Evolutionary conservation across 2,113 vertebrate species (phyloP).

Genomic region (Callionymus lyra): DNA sequence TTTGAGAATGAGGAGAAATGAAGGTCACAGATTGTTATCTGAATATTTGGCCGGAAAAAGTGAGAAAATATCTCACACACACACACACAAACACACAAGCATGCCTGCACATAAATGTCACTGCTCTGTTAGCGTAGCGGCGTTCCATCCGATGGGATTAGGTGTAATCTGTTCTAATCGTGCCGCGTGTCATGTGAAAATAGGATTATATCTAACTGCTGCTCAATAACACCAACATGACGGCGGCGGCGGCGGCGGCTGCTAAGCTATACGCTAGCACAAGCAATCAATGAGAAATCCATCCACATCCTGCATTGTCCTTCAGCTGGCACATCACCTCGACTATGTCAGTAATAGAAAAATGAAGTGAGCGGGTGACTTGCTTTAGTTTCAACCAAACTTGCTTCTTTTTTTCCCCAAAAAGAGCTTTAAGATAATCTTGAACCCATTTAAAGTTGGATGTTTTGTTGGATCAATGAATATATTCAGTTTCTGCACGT

Average conservation of each 20-base stretch:
- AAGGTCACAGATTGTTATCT: slow-evolving; percentile 55
- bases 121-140: slow-evolving; percentile 32
- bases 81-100: slow-evolving; percentile 15
- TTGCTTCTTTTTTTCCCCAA: slow-evolving; percentile 21
- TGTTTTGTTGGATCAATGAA: slow-evolving; percentile 41
- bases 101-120: slow-evolving; percentile 39
- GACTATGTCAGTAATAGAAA: slow-evolving; percentile 36
- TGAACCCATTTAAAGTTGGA: slow-evolving; percentile 21
- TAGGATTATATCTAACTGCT: slow-evolving; percentile 64
- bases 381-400: slow-evolving; percentile 26
- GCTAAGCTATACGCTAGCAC: slow-evolving; percentile 45
- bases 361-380: slow-evolving; percentile 29
- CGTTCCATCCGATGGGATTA: slow-evolving; percentile 62
- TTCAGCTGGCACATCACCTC: slow-evolving; percentile 47
- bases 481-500: slow-evolving; percentile 55
- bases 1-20: slow-evolving; percentile 37
- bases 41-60: slow-evolving; percentile 15
- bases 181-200: slow-evolving; percentile 56
- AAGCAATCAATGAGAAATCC: slow-evolving; percentile 62
- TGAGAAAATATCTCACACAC: slow-evolving; percentile 6
- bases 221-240: slow-evolving; percentile 61
- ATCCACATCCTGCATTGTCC: slow-evolving; percentile 55
- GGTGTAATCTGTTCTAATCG: slow-evolving; percentile 63
- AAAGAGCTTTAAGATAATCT: slow-evolving; percentile 5
- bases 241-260: slow-evolving; percentile 42